Base-by-base conservation (phyloP, 2,797 vertebrate genomes). In the Atherinosoma microstoma region DNA sequence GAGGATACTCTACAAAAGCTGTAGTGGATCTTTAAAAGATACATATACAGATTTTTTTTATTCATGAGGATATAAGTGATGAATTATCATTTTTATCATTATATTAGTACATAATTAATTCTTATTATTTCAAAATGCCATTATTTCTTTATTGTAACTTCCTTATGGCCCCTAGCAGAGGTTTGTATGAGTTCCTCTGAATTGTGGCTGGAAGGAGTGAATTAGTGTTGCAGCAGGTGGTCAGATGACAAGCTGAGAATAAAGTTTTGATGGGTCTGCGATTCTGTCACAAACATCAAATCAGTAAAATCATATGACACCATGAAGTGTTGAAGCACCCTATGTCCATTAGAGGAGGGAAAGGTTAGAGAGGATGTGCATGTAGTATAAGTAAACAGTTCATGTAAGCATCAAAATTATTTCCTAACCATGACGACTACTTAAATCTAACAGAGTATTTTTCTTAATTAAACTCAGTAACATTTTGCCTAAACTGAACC, bases 141-240 rank as follows among this genome's bases (percentile, higher is more conserved):
- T 27, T 54, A 2, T 12, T 54, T 47, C 6, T 27, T 29, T 1
- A 3, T 22, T 6, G 11, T 15, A 54, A 6, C 51, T 27, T 27
- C 51, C 3, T 27, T 27, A 54, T 4, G 7, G n/a, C 34, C 66
- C 22, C 38, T 29, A 20, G 60, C 30, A 67, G 56, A 67, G 58
- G 67, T 69, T 63, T 38, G 24, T 47, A 22, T 32, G 64, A 45
- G 34, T 57, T 64, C 57, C 22, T 62, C 58, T 66, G 62, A 77
- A 65, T 70, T 34, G 70, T 29, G 27, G 58, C 30, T 54, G 27
- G 32, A 47, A 35, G 76, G 40, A 73, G 35, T 63, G 32, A 74
- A 75, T 79, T 49, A 42, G 40, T 51, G 67, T 73, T 73, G 77
- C 86, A 91, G 89, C 92, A 94, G 91, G 87, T 93, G 93, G 86